Evolutionary conservation across 2,888 invertebrate species (phyloP), one percentile per base, ranked within the genome.

Genomic region (Tortrix viridana): DNA sequence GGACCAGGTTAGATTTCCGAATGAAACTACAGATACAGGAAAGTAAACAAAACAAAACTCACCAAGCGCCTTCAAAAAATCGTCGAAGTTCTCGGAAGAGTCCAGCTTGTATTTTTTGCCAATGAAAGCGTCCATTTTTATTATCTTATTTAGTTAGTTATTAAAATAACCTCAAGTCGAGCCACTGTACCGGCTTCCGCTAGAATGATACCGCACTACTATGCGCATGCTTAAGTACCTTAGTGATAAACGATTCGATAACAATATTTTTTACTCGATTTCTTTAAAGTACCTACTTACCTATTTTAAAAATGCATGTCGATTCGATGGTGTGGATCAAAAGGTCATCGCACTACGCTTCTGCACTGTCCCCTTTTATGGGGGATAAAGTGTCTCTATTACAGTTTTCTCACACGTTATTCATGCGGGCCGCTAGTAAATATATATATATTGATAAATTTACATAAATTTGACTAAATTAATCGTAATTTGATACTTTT

Each of bases 41-140:
- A 70, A 60, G 74, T 74, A 65, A 60, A 44, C 32, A 53, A 19
- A 70, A 69, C 75, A 71, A 60, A 38, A 88, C 96, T 96, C 81
- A 97, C 97, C 97, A 69, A 97, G 87, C 54, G 95, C 94, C 92
- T 97, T 97, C 96, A 98, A 96, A 92, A 96, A 97, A 65, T 96
- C 96, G 76, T 98, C 97, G 85, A 98, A 97, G 82, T 97, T 96
- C 70, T 97, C 96, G 75, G 96, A 95, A 65, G 94, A 93, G 67
- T 92, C 87, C 85, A 98, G 93, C 84, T 97, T 97, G 94, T 96
- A 98, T 84, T 95, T 95, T 89, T 95, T 96, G 83, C 96, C 96
- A 55, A 82, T 68, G 81, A 90, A 90, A 68, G 9, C 22, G 22
- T 88, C 91, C 91, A 92, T 92, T 82, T 84, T 89, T 69, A 47